Evolutionary conservation across 2,888 invertebrate species (phyloP).

Genomic region (Ditylenchus weischeri): DNA sequence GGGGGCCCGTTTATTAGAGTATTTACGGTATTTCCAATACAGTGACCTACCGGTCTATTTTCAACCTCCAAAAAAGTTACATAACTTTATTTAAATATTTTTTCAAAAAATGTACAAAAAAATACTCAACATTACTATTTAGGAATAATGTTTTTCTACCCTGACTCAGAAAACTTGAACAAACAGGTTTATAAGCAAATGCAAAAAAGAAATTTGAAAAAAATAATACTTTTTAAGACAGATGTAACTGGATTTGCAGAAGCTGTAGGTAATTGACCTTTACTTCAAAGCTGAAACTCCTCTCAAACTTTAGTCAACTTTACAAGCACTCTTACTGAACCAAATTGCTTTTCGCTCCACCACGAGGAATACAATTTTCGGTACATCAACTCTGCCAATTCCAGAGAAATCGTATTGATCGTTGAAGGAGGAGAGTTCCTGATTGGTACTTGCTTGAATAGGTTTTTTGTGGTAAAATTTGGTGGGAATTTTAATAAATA

Average conservation of each 20-base stretch:
- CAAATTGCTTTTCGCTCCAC: background rate
- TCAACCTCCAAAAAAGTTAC: background rate
- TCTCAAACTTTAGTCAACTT: constrained; percentile 70
- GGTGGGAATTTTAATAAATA: background rate
- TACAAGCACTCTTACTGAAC: constrained; percentile 65
- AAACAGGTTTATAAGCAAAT: constrained; percentile 29
- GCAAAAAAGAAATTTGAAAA: background rate
- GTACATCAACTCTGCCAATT: constrained; percentile 31
- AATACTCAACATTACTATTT: constrained; percentile 16
- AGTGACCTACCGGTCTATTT: too few relatives aligned
- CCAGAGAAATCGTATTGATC: constrained; percentile 29
- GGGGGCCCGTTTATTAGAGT: too few relatives aligned
- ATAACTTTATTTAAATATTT: too few relatives aligned
- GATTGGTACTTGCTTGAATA: constrained; percentile 51
- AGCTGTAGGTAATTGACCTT: constrained; percentile 67
- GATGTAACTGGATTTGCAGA: constrained; percentile 90
- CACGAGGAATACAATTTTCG: constrained; percentile 8
- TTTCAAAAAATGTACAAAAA: too few relatives aligned
- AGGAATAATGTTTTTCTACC: constrained; percentile 50
- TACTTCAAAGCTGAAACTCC: too few relatives aligned
- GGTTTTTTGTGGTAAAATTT: constrained; percentile 25
- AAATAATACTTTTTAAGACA: constrained; percentile 62
- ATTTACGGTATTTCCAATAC: too few relatives aligned
- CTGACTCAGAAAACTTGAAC: constrained; percentile 41
- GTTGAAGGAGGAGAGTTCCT: constrained; percentile 46